Percentiles rank a stretch among this genome's conserved stretches.
These are phyloP conservation scores for Passer montanus DNA, from an alignment of 2,113 vertebrate species.

Conservation along the genomic window DNA sequence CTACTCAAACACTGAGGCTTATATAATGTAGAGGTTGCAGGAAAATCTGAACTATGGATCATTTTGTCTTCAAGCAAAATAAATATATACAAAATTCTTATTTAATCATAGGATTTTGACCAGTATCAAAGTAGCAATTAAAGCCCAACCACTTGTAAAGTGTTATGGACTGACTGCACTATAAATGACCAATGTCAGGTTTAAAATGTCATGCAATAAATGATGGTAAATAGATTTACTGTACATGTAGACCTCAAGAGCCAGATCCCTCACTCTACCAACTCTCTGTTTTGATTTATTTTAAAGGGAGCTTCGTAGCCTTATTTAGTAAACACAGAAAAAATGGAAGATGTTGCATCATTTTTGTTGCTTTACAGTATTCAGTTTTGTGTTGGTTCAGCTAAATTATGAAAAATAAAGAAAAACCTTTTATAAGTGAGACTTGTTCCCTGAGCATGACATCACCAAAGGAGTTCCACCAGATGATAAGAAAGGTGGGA, in stretches of 20 bases:
- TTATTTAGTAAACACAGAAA: constrained; percentile 68
- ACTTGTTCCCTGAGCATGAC: constrained; percentile 73
- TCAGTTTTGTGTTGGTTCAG: constrained; percentile 82
- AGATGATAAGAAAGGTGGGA: neutral
- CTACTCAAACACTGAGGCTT: constrained; percentile 1
- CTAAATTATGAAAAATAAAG: constrained; percentile 87
- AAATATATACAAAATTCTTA: constrained; percentile 39
- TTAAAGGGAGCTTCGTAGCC: constrained; percentile 57
- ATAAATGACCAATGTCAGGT: constrained; percentile 63
- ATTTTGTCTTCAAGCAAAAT: constrained; percentile 56
- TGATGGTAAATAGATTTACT: constrained; percentile 64
- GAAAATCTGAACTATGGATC: neutral
- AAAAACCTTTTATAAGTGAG: constrained; percentile 80
- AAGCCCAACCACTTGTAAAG: constrained; percentile 61
- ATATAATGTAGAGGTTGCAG: neutral
- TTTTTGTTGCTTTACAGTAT: constrained; percentile 80
- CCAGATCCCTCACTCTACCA: constrained; percentile 60
- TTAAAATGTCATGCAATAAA: constrained; percentile 73
- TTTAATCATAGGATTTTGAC: constrained; percentile 62
- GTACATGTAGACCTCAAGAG: constrained; percentile 54
- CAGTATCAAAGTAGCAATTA: constrained; percentile 66
- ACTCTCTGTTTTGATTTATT: constrained; percentile 55
- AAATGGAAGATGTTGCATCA: constrained; percentile 69
- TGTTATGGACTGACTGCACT: constrained; percentile 69
- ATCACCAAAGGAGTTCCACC: neutral